These are phyloP conservation scores for Oncorhynchus nerka DNA, from an alignment of 2,113 vertebrate genomes.

Conservation along the genomic window DNA sequence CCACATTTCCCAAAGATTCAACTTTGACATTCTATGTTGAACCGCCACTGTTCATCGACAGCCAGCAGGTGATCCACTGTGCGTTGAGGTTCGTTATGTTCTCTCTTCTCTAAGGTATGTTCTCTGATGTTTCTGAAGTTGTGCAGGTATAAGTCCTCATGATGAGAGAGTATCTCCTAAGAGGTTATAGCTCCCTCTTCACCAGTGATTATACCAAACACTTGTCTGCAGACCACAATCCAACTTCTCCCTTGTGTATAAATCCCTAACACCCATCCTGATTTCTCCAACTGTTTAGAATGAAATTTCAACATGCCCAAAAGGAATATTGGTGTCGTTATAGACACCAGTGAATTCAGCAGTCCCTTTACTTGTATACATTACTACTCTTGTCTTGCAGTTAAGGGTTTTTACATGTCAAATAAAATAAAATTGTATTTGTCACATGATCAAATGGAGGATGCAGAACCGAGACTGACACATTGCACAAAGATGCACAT, in stretches of 20 bases:
- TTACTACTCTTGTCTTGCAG: not conserved
- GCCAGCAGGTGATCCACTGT: too few relatives aligned
- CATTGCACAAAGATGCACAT: constrained; percentile 48
- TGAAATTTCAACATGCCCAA: constrained; percentile 1
- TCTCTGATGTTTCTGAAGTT: not conserved
- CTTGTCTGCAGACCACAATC: constrained; percentile 42
- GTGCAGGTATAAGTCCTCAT: not conserved
- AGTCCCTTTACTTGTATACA: not conserved
- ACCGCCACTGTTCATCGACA: too few relatives aligned
- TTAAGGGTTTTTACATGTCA: not conserved
- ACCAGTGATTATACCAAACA: constrained; percentile 63
- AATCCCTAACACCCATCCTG: constrained; percentile 14
- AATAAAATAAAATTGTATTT: not conserved
- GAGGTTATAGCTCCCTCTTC: constrained; percentile 66
- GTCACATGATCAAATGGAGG: constrained; percentile 21
- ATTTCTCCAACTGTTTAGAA: constrained; percentile 17
- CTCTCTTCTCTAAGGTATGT: not conserved
- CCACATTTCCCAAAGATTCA: too few relatives aligned
- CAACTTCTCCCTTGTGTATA: constrained; percentile 34
- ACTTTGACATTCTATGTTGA: too few relatives aligned
- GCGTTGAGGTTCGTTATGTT: too few relatives aligned
- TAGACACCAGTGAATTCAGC: not conserved
- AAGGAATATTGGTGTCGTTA: constrained; percentile 15
- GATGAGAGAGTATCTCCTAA: not conserved
- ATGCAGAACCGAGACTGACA: constrained; percentile 9